Base-by-base conservation (phyloP, 2,888 invertebrate genomes). In the Diabrotica balteata region DNA sequence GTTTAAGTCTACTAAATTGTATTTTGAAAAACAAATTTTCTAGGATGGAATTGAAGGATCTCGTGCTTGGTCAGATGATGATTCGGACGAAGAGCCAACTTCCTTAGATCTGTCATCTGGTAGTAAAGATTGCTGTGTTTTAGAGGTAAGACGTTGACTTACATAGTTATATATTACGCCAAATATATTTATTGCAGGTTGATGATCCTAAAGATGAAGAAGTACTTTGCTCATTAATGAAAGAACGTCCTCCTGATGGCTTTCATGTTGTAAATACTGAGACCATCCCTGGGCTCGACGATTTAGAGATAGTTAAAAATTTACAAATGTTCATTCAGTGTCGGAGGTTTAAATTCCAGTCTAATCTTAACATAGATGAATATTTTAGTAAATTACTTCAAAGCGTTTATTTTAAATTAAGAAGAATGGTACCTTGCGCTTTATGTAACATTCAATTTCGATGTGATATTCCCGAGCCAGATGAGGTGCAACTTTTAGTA, bases 321-420 rank as follows among this genome's bases (percentile, higher is more conserved):
- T 84, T 92, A 52, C 92, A 94, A 86, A 93, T 94, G 92, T 94
- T 95, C 79, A 90, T 94, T 0, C 95, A 96, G 81, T 90, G 96
- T 22, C 93, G 93, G 86, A 85, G 90, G 50, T 88, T 89, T 0
- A 90, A 90, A 79, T 85, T 90, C 50, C 85, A 85, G 72, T 83
- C 84, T 2, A 83, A 86, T 0, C 84, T 85, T 9, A 80, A 82
- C 71, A 81, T 85, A 65, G 84, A 84, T 66, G 82, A 82, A 69
- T 87, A 88, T 77, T 87, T 88, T 74, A 85, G 86, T 70, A 87
- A 89, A 74, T 85, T 91, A 61, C 80, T 91, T 44, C 89, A 92
- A 87, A 91, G 92, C 70, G 90, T 96, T 59, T 93, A 91, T 80
- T 97, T 96, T 85, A 97, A 97, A 85, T 86, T 97, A 77, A 88